phyloP scores from a whole-genome alignment of 2,888 invertebrate species.

The Tinea semifulvella region DNA sequence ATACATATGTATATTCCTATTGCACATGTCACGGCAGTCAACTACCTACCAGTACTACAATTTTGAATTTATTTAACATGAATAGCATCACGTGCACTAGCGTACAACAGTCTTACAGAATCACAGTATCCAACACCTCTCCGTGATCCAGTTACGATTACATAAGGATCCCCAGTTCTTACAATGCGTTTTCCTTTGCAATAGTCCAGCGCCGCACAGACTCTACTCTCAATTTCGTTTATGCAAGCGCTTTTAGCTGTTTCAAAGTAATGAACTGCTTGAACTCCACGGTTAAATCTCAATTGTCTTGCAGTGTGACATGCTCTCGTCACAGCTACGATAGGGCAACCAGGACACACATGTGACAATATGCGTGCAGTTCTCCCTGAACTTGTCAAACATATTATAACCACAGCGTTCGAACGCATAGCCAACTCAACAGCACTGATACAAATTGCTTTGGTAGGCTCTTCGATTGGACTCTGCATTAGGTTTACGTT shows the following conservation, averaged over 20 bases:
- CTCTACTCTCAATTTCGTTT: slow-evolving; percentile 43
- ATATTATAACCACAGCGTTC: slow-evolving; percentile 68
- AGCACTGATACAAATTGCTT: slow-evolving; percentile 60
- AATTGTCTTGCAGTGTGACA: slow-evolving; percentile 73
- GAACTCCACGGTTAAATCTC: slow-evolving; percentile 58
- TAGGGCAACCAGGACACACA: slow-evolving; percentile 76
- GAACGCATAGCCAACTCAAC: slow-evolving; percentile 48
- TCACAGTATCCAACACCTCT: slow-evolving; percentile 54
- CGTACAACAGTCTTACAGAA: slow-evolving; percentile 45
- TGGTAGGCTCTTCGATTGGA: slow-evolving; percentile 61
- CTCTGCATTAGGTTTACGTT: slow-evolving; percentile 71
- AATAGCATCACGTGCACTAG: slow-evolving; percentile 48
- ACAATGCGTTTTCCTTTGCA: slow-evolving; percentile 52
- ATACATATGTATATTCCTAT: too few relatives aligned
- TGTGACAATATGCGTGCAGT: slow-evolving; percentile 76
- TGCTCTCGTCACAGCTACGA: slow-evolving; percentile 76
- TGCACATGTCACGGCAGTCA: too few relatives aligned
- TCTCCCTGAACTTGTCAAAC: slow-evolving; percentile 77
- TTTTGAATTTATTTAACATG: too few relatives aligned
- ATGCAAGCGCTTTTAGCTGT: slow-evolving; percentile 35
- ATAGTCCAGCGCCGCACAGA: slow-evolving; percentile 49
- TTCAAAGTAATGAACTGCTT: slow-evolving; percentile 62
- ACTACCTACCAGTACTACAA: too few relatives aligned
- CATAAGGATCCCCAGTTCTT: slow-evolving; percentile 49
- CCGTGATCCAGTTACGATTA: slow-evolving; percentile 45